Base-by-base conservation (phyloP, 2,888 invertebrate species). In the Drosophila macrospina region DNA sequence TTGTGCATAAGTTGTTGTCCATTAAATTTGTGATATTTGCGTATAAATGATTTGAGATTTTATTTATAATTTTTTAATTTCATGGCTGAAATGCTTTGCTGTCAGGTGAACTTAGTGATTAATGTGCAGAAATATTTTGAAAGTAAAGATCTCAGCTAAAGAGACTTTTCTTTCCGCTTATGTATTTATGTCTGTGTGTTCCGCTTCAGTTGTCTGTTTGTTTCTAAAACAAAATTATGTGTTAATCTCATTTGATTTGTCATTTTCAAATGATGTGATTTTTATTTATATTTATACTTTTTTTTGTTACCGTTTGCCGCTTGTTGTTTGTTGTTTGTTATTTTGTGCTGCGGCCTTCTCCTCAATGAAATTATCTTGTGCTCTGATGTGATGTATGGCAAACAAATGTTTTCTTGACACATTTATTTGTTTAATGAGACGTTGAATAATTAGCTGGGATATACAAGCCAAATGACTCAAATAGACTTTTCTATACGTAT, bases 241-340 rank as follows among this genome's bases (percentile, higher is more conserved):
- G 84, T 79, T 86, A 85, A 85, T 87, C 79, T 76, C 64, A 85
- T 85, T 82, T 87, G 84, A 87, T 87, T 85, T 85, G 85, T 85
- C 82, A 78, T 82, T 87, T 80, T 76, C 87, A 87, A 71, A 80
- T 87, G 85, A 85, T 68, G 85, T 82, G 85, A 85, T 70, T 76
- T 57, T 51, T 45, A n/a, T 20, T 10, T n/a, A n/a, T n/a, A n/a
- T n/a, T n/a, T n/a, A n/a, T n/a, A n/a, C n/a, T 15, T 36, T n/a
- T n/a, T 36, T 11, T 32, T 45, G 15, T n/a, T 26, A 7, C 16
- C 50, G 52, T 54, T 32, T 32, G 30, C 36, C 26, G 32, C 41
- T 55, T 42, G 52, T 48, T 32, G 32, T 4, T 45, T 3, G 20
- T 20, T 20, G 20, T 20, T 20, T 20, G 20, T 0, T 30, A 26